Conservation (phyloP, 2,888 invertebrate genomes). For the Entomobrya proxima region DNA sequence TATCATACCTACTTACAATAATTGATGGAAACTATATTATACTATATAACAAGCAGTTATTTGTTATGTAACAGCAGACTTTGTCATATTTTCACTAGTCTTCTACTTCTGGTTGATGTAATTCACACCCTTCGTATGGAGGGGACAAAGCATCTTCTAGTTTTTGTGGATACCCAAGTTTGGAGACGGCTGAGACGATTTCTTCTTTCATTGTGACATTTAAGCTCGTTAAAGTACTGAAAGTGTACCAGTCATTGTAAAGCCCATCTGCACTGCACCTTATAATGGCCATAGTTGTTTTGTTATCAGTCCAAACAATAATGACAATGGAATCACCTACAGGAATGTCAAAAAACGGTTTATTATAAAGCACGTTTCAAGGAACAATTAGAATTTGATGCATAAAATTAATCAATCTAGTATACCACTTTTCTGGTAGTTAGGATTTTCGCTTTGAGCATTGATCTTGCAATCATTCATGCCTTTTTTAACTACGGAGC, state of each 20-base stretch:
- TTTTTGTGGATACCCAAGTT: conserved; percentile 38
- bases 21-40: too few relatives aligned
- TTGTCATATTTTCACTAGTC: not conserved
- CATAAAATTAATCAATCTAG: not conserved
- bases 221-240: conserved; percentile 38
- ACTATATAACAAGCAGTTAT: not conserved
- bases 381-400: conserved; percentile 7
- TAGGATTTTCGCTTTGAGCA: conserved; percentile 34
- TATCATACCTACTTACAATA: too few relatives aligned
- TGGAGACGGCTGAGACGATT: not conserved
- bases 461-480: conserved; percentile 59
- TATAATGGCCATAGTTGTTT: conserved; percentile 55
- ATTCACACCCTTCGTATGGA: conserved; percentile 39
- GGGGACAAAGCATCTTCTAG: conserved; percentile 29
- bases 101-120: not conserved
- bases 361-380: not conserved
- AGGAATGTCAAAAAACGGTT: not conserved
- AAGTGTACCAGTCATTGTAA: conserved; percentile 63
- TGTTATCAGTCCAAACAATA: conserved; percentile 66
- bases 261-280: conserved; percentile 54
- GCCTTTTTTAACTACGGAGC: conserved; percentile 60
- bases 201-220: conserved; percentile 23
- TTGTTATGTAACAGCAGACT: not conserved
- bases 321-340: conserved; percentile 58
- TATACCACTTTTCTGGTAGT: conserved; percentile 52